phyloP scores from a whole-genome alignment of 2,888 invertebrate species.

The Aphodius sticticus region DNA sequence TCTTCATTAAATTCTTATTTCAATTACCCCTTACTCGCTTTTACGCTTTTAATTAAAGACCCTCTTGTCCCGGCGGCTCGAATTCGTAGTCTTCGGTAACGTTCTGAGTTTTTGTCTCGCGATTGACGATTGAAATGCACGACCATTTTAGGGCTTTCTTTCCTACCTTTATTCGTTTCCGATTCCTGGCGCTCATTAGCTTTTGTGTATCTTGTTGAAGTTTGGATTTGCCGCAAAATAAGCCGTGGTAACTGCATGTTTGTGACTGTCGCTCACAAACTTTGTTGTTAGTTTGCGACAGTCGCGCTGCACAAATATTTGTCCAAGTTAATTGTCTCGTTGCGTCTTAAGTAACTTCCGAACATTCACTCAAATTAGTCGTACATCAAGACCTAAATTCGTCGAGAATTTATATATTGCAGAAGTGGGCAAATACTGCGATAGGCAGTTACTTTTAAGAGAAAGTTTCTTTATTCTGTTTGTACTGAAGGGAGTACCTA shows the following conservation, averaged over 20 bases:
- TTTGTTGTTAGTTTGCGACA: not conserved
- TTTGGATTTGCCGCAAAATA: not conserved
- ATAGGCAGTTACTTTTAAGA: too few species aligned
- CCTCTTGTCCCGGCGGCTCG: not conserved
- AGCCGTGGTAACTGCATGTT: not conserved
- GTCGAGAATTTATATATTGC: too few species aligned
- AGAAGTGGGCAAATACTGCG: too few species aligned
- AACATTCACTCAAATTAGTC: too few species aligned
- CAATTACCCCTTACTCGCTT: not conserved
- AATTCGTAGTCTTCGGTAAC: not conserved
- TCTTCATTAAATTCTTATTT: slow-evolving; percentile 4
- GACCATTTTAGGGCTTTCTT: not conserved
- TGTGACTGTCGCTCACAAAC: not conserved
- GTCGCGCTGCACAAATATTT: not conserved
- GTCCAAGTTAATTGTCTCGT: not conserved
- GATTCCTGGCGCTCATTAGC: not conserved
- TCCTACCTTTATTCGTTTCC: not conserved
- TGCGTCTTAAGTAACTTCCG: too few species aligned
- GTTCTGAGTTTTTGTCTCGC: not conserved
- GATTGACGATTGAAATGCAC: not conserved
- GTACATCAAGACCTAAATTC: too few species aligned
- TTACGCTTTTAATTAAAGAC: not conserved
- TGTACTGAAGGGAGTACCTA: too few species aligned
- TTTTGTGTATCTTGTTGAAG: not conserved
- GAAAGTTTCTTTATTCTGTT: too few species aligned